Conservation (phyloP, 1,140 invertebrate genomes). For the Sitophilus oryzae region DNA sequence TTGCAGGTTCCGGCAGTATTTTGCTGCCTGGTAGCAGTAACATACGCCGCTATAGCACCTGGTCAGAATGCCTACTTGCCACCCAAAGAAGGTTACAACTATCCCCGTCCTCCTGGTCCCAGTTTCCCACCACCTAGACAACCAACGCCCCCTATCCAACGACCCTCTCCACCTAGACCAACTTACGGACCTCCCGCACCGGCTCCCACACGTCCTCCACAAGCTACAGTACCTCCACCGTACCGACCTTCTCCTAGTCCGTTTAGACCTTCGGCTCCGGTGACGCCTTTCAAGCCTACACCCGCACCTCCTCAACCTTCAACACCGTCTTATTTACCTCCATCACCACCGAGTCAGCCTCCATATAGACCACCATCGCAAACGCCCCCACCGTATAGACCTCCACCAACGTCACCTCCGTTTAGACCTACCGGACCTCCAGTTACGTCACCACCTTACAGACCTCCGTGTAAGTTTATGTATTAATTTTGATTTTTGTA, state of each 20-base stretch:
- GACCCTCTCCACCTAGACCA: constrained; percentile 25
- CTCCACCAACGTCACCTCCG: constrained; percentile 3
- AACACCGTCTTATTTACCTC: no score
- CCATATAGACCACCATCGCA: not conserved
- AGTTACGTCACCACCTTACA: constrained; percentile 1
- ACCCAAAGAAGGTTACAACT: constrained; percentile 51
- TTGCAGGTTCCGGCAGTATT: constrained; percentile 42
- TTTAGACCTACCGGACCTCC: constrained; percentile 12
- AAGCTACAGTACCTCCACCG: constrained; percentile 14
- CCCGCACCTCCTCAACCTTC: constrained; percentile 8
- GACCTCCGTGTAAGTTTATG: constrained; percentile 11
- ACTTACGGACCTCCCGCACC: constrained; percentile 8
- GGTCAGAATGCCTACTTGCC: constrained; percentile 59
- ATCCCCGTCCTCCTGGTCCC: constrained; percentile 49
- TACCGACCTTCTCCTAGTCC: constrained; percentile 18
- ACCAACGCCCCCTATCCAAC: constrained; percentile 19
- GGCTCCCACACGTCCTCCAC: constrained; percentile 12
- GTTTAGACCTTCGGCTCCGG: constrained; percentile 14
- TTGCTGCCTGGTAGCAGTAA: constrained; percentile 41
- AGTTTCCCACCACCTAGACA: constrained; percentile 26
- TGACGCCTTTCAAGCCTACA: constrained; percentile 13
- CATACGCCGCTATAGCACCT: constrained; percentile 43
- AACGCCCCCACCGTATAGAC: not conserved
- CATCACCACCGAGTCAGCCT: constrained; percentile 12
- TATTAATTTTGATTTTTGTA: no score